Base-by-base conservation (phyloP, 2,888 invertebrate genomes). In the Gasteruption jaculator region DNA sequence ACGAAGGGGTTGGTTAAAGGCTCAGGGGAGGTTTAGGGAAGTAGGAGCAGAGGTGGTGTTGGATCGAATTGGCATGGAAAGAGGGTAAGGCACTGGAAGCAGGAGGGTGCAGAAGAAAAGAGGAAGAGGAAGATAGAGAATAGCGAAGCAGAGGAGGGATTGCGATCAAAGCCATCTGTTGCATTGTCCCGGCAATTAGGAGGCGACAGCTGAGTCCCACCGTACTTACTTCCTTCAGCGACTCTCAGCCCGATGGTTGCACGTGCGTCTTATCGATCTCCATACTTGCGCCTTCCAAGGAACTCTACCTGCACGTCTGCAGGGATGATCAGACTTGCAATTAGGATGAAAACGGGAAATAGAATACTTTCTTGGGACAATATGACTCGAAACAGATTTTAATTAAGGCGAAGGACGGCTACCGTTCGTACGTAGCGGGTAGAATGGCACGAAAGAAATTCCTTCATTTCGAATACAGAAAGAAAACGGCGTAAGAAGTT, bases 81-180 rank as follows among this genome's bases (percentile, higher is more conserved):
- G 45, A 43, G 45, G 8, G 30, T 29, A 33, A 16, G 20, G 27
- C 7, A 36, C 22, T 34, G 20, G 31, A 37, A 8, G 30, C 12
- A 35, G 24, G 35, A 16, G 39, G 27, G 45, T 38, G 53, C 46
- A 40, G 46, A 50, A 45, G 49, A 43, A 42, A 48, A 44, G 44
- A 45, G 32, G 26, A 25, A 35, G 36, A 30, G 49, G 43, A 46
- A 39, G 35, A 41, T 47, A 35, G 33, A 38, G 37, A 48, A 39
- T 46, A 53, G 50, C 41, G 45, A 43, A 50, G 38, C 41, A 45
- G 43, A 54, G 57, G 49, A 57, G 65, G 65, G 54, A 58, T 68
- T 60, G 68, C 68, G 69, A 70, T 70, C 69, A 69, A 70, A 69
- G 65, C 68, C 69, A 70, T 70, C 69, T 69, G 69, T 70, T 69